phyloP scores from a whole-genome alignment of 1,140 invertebrate genomes.

The Adoxophyes honmai region DNA sequence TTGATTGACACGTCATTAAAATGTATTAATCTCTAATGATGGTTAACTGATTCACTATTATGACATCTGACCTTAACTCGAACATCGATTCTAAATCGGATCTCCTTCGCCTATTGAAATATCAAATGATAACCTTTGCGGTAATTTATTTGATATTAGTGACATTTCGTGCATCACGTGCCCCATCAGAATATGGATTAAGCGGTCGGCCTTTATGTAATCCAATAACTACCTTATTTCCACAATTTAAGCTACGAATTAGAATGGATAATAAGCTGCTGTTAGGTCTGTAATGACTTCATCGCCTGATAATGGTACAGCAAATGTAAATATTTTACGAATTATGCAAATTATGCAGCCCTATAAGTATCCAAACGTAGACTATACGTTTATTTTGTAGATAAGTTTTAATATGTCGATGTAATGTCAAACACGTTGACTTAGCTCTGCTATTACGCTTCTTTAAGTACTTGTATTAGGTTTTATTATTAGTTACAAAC shows the following conservation, averaged over 20 bases:
- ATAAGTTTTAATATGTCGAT: too few relatives aligned
- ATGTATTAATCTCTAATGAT: neutral
- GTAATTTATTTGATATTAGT: neutral
- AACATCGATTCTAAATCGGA: constrained; percentile 1
- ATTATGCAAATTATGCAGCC: neutral
- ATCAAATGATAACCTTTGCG: constrained; percentile 4
- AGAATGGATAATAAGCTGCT: neutral
- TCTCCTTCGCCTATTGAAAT: neutral
- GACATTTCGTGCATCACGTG: neutral
- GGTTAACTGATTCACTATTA: neutral
- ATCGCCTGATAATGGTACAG: neutral
- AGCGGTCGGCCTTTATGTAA: neutral
- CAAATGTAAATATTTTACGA: neutral
- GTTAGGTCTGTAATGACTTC: neutral
- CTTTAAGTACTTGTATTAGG: too few relatives aligned
- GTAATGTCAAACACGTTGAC: too few relatives aligned
- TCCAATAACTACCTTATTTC: neutral
- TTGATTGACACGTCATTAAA: constrained; percentile 9
- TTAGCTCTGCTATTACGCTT: too few relatives aligned
- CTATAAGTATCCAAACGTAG: neutral
- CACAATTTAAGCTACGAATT: neutral
- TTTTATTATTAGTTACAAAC: neutral
- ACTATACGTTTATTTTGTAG: neutral
- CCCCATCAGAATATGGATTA: constrained; percentile 1
- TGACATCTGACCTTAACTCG: neutral